Evolutionary conservation across 2,113 vertebrate genomes (phyloP).

Genomic region (Camarhynchus parvulus): DNA sequence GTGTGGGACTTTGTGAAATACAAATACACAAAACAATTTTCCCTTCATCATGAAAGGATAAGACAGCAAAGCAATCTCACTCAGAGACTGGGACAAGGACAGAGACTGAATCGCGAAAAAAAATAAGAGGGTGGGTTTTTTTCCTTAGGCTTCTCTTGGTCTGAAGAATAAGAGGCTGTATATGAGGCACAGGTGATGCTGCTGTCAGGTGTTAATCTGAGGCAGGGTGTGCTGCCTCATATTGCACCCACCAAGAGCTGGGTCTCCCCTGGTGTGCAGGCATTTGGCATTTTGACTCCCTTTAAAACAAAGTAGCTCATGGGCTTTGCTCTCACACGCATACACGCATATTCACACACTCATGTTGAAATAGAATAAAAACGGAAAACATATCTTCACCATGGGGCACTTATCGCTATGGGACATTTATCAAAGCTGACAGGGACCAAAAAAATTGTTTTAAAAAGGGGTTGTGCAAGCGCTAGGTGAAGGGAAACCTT

Average conservation of each 20-base stretch:
- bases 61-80: neutral
- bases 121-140: neutral
- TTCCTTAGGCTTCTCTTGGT: neutral
- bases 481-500: neutral
- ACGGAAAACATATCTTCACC: neutral
- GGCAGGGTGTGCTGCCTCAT: rapidly evolving
- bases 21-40: neutral
- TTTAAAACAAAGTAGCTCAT: neutral
- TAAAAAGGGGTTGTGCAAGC: neutral
- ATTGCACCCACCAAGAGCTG: neutral
- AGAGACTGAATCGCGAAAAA: neutral
- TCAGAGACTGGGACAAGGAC: neutral
- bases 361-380: neutral
- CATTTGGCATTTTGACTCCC: neutral
- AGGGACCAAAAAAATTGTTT: neutral
- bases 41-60: neutral
- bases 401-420: neutral
- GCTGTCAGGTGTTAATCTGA: neutral
- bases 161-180: neutral
- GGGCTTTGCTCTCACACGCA: neutral
- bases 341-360: neutral
- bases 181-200: neutral
- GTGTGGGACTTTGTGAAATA: neutral
- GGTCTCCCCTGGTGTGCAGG: neutral
- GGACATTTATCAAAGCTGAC: neutral